Evolutionary conservation across 1,140 invertebrate genomes (phyloP).

Genomic region (Rhagoletis zephyria): DNA sequence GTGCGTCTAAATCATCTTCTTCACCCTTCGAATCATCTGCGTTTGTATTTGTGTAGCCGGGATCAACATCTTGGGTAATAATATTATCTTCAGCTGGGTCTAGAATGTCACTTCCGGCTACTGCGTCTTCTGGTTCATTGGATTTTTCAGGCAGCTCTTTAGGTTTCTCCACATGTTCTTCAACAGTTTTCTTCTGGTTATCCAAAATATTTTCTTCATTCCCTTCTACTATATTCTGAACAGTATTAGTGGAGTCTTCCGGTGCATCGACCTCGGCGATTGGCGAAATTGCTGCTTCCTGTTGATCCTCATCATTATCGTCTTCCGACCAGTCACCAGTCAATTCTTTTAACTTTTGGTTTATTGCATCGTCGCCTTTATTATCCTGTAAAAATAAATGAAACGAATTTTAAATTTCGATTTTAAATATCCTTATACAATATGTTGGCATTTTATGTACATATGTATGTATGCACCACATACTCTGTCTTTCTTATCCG

Average conservation of each 20-base stretch:
- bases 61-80: background rate
- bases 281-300: slow-evolving; percentile 17
- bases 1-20: slow-evolving; percentile 68
- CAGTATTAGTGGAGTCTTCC: slow-evolving; percentile 15
- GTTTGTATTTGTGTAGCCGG: background rate
- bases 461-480: slow-evolving; percentile 7
- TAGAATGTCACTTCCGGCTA: slow-evolving; percentile 54
- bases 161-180: slow-evolving; percentile 21
- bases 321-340: slow-evolving; percentile 71
- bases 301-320: slow-evolving; percentile 67
- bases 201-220: slow-evolving; percentile 25
- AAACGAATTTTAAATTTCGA: slow-evolving; percentile 3
- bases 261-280: background rate
- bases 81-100: slow-evolving; percentile 46
- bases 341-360: slow-evolving; percentile 70
- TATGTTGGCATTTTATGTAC: background rate
- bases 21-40: slow-evolving; percentile 56
- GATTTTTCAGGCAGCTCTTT: slow-evolving; percentile 54
- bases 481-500: slow-evolving; percentile 64
- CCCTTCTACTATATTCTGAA: slow-evolving; percentile 55
- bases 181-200: slow-evolving; percentile 40
- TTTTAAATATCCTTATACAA: background rate
- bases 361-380: slow-evolving; percentile 62
- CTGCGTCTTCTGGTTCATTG: slow-evolving; percentile 45
- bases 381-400: slow-evolving; percentile 34